Conservation (phyloP, 2,888 invertebrate species). For the Frankliniella intonsa region DNA sequence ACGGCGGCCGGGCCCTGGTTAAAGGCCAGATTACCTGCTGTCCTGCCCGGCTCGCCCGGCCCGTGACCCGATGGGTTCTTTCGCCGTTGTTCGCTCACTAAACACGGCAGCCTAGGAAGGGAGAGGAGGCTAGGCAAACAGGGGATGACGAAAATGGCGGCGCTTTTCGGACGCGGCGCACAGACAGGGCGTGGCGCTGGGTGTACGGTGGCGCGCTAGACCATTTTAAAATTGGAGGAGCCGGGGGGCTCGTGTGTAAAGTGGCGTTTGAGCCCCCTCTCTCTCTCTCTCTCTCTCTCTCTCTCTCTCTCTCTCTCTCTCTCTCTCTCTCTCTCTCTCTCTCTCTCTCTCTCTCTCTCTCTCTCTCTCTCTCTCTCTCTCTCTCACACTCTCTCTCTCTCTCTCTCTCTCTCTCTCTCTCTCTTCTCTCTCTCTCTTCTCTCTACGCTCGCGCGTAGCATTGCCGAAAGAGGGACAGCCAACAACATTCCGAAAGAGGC, state of each 20-base stretch:
- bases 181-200: not conserved
- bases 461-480: not conserved
- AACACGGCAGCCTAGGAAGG: no score
- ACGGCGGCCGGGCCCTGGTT: slow-evolving; percentile 3
- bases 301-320: not conserved
- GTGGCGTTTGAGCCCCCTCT: not conserved
- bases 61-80: no score
- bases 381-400: no score
- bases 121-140: not conserved
- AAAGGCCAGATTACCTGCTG: not conserved
- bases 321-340: not conserved
- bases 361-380: not conserved
- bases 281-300: not conserved
- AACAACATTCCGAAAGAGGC: not conserved
- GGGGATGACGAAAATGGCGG: no score
- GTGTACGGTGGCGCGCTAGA: not conserved
- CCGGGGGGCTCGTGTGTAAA: not conserved
- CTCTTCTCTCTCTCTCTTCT: no score
- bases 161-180: not conserved
- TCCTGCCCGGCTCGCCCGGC: not conserved
- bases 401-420: no score
- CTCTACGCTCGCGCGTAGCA: no score
- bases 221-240: slow-evolving; percentile 12
- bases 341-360: not conserved
- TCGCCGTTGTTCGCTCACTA: no score